These are phyloP conservation scores for Zaprionus nigranus DNA, from an alignment of 1,140 invertebrate species.

Conservation along the genomic window DNA sequence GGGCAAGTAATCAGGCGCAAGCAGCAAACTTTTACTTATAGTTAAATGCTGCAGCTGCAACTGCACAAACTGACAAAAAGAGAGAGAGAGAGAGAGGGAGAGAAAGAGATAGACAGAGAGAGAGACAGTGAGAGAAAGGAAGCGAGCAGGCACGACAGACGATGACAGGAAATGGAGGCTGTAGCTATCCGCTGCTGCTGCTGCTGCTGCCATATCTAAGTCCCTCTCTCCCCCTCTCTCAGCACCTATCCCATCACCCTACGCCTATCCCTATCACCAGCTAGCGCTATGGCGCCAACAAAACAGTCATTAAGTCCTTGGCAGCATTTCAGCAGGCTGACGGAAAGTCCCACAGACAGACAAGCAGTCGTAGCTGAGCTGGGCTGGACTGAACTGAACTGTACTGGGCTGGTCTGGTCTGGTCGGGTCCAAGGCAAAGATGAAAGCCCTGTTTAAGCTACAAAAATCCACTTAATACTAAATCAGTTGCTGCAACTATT, in stretches of 20 bases:
- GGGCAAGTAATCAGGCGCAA: conserved; percentile 61
- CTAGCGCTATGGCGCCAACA: conserved; percentile 47
- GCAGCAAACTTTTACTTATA: conserved; percentile 66
- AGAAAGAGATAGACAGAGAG: background rate
- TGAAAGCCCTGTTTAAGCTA: conserved; percentile 4
- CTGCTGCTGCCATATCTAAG: conserved; percentile 20
- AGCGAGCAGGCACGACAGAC: conserved; percentile 14
- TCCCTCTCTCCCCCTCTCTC: conserved; percentile 5
- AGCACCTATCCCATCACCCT: conserved; percentile 2
- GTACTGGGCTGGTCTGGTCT: background rate
- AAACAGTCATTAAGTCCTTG: conserved; percentile 57
- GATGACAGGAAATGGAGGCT: conserved; percentile 60
- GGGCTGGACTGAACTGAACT: background rate
- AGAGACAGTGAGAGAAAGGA: background rate
- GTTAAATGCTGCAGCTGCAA: conserved; percentile 53
- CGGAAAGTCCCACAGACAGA: background rate
- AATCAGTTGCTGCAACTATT: conserved; percentile 10
- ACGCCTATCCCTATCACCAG: conserved; percentile 14
- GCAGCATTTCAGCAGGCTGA: conserved; percentile 21
- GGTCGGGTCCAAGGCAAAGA: conserved; percentile 15
- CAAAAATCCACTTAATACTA: conserved; percentile 23
- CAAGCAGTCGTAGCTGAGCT: background rate
- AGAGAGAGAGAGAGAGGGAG: background rate
- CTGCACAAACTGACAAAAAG: conserved; percentile 53
- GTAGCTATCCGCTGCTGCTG: conserved; percentile 25